Evolutionary conservation across 2,113 vertebrate species (phyloP).

Genomic region (Embiotoca jacksoni): DNA sequence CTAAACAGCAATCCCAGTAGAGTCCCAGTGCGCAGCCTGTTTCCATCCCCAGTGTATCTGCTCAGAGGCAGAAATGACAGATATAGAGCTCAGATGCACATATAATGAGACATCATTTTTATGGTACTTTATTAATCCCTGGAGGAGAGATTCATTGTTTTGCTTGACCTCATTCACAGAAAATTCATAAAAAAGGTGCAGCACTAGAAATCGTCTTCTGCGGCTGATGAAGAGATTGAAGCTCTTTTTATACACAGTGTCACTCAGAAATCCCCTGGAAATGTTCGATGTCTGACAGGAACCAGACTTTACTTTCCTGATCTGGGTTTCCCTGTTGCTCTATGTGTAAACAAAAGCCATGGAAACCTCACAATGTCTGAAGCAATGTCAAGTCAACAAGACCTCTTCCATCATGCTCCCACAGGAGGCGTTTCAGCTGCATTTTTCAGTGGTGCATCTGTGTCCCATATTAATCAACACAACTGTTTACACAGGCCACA

Average conservation of each 20-base stretch:
- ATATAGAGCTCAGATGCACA: conserved; percentile 2
- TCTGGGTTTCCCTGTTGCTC: not conserved
- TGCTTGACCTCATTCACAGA: conserved; percentile 15
- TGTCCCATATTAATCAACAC: not conserved
- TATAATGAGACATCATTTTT: conserved; percentile 35
- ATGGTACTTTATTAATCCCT: conserved; percentile 15
- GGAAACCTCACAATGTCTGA: not conserved
- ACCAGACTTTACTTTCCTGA: not conserved
- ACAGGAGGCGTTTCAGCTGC: not conserved
- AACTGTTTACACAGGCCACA: not conserved
- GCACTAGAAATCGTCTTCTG: not conserved
- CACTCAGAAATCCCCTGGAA: not conserved
- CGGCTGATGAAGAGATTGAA: not conserved
- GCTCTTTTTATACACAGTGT: not conserved
- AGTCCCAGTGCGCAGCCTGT: conserved; percentile 40
- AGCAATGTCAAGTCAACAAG: not conserved
- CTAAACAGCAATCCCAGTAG: conserved; percentile 53
- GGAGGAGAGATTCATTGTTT: conserved; percentile 9
- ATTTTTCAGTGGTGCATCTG: conserved; percentile 4
- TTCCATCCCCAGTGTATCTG: conserved; percentile 37
- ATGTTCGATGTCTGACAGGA: not conserved
- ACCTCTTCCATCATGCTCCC: not conserved
- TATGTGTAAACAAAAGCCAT: conserved; percentile 16
- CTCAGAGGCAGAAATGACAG: conserved; percentile 18
- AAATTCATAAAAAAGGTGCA: conserved; percentile 9